These are phyloP conservation scores for Gallinago stenura DNA, from an alignment of 2,797 vertebrate species.

Conservation along the genomic window DNA sequence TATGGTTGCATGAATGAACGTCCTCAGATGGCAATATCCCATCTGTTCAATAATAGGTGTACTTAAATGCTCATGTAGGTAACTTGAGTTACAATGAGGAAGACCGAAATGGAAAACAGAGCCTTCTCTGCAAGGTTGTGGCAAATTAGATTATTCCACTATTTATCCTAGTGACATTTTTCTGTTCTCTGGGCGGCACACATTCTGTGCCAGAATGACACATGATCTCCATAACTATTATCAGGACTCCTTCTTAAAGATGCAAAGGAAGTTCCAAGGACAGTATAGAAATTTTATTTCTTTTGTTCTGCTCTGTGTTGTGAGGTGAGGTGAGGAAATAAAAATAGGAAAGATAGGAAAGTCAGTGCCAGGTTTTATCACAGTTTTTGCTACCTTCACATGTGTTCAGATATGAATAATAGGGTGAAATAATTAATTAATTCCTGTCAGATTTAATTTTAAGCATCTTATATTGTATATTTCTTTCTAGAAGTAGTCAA, in stretches of 20 bases:
- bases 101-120: background rate
- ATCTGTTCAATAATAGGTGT: background rate
- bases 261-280: background rate
- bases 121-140: background rate
- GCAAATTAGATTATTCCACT: background rate
- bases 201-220: fast-evolving
- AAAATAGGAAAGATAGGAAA: background rate
- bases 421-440: background rate
- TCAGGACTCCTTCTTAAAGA: background rate
- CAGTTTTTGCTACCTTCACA: background rate
- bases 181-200: background rate
- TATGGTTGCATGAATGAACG: background rate
- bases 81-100: background rate
- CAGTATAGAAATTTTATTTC: background rate
- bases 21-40: background rate
- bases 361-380: background rate
- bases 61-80: background rate
- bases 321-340: background rate
- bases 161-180: background rate
- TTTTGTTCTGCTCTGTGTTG: background rate
- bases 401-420: background rate
- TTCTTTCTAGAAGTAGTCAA: background rate
- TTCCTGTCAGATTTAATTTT: background rate
- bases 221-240: background rate
- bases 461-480: background rate